phyloP scores from a whole-genome alignment of 2,113 vertebrate species.

The Percopsis transmontana region DNA sequence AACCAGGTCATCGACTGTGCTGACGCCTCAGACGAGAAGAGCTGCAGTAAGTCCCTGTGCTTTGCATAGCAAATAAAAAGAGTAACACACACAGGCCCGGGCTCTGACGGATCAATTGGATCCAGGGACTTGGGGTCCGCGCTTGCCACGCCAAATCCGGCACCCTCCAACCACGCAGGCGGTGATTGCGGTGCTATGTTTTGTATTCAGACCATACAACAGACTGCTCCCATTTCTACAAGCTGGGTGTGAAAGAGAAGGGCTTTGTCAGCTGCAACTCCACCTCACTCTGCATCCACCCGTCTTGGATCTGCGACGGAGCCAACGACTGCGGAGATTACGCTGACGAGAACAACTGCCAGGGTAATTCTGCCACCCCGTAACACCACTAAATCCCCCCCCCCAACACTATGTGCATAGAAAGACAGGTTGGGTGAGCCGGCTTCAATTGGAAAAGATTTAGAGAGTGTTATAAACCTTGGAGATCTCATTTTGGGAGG shows the following conservation, averaged over 20 bases:
- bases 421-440: constrained; percentile 28
- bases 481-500: constrained; percentile 36
- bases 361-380: constrained; percentile 81
- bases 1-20: constrained; percentile 96
- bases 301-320: constrained; percentile 94
- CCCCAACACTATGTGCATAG: neutral
- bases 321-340: constrained; percentile 98
- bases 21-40: constrained; percentile 94
- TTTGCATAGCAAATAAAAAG: constrained; percentile 28
- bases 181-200: constrained; percentile 41
- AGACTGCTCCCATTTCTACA: constrained; percentile 91
- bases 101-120: constrained; percentile 9
- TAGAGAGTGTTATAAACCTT: constrained; percentile 4
- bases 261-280: constrained; percentile 95
- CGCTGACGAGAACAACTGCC: constrained; percentile 92
- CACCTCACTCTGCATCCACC: constrained; percentile 93
- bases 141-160: neutral
- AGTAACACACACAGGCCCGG: neutral
- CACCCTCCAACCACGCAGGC: neutral
- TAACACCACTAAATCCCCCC: neutral
- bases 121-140: constrained; percentile 17
- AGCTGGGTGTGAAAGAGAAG: constrained; percentile 90
- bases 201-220: constrained; percentile 82
- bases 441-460: constrained; percentile 51
- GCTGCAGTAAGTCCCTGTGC: constrained; percentile 86